Percentiles rank a stretch among this genome's conserved stretches.
These are phyloP conservation scores for Sciaenops ocellatus DNA, from an alignment of 2,797 vertebrate species.

Conservation along the genomic window DNA sequence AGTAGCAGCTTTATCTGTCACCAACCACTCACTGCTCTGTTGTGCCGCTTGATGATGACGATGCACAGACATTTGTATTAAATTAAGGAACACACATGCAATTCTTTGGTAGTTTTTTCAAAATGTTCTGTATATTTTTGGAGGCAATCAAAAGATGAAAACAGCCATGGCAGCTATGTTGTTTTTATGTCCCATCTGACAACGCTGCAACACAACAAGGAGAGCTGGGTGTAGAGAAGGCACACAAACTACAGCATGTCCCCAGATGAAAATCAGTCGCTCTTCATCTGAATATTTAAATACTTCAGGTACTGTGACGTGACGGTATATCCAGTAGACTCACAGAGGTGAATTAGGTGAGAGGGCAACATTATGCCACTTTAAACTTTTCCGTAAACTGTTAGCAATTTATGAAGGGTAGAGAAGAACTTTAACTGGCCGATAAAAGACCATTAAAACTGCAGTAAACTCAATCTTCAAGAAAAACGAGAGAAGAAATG, in stretches of 20 bases:
- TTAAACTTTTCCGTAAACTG: constrained; percentile 3
- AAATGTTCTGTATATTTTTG: constrained; percentile 55
- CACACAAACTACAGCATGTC: constrained; percentile 52
- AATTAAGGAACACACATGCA: constrained; percentile 31
- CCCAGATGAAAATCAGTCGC: constrained; percentile 11
- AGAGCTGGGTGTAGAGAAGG: constrained; percentile 61
- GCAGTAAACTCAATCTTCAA: constrained; percentile 7
- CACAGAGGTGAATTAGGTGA: neutral
- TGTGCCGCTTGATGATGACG: constrained; percentile 7
- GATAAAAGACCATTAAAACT: neutral
- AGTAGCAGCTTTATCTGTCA: constrained; percentile 14
- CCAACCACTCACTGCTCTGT: constrained; percentile 1
- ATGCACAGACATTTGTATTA: constrained; percentile 15
- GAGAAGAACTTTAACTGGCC: constrained; percentile 7
- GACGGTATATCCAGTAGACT: constrained; percentile 4
- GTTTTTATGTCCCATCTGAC: constrained; percentile 46
- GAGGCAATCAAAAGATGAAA: constrained; percentile 60
- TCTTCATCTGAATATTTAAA: constrained; percentile 14
- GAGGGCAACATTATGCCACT: neutral
- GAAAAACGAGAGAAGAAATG: constrained; percentile 9
- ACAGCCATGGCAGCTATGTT: constrained; percentile 43
- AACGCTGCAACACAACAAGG: constrained; percentile 55
- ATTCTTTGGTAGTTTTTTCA: neutral
- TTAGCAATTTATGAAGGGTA: constrained; percentile 2
- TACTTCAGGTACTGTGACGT: neutral